Base-by-base conservation (phyloP, 2,888 invertebrate species). In the Agrilus biguttatus region DNA sequence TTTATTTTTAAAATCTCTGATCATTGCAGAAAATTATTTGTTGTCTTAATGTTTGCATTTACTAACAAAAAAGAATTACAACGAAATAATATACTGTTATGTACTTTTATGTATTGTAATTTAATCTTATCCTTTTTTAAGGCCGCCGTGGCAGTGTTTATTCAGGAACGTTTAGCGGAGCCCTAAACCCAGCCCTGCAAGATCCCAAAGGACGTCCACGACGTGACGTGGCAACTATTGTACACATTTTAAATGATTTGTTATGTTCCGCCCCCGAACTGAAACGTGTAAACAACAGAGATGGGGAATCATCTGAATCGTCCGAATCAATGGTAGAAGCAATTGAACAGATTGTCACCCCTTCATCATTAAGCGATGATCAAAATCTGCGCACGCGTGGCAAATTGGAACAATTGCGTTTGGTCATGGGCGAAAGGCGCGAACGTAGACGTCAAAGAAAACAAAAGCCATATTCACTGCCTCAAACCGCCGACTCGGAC, bases 121-220 rank as follows among this genome's bases (percentile, higher is more conserved):
- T 3, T 21, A 21, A 21, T 21, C 21, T 21, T 21, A 2, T 21
- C 1, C 7, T 21, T 3, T 21, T 21, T 21, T 83, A 85, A 64
- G 90, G 92, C 62, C 88, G 92, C 57, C 88, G 92, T 51, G 88
- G 89, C 65, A 93, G 92, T 55, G 89, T 93, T 49, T 95, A 92
- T 69, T 93, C 92, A 12, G 95, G 95, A 50, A 93, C 93, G 47
- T 95, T 95, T 67, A 92, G 91, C 60, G 93, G 93, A 42, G 93
- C 92, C 14, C 66, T 93, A 42, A 93, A 92, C 66, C 93, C 92
- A 41, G 88, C 91, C 37, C 72, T 92, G 39, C 93, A 93, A 68
- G 93, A 93, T 67, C 80, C 80, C 61, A 83, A 83, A 59, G 93
- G 93, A 10, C 77, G 89, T 53, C 93, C 93, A 40, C 87, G 91